Evolutionary conservation across 2,888 invertebrate genomes (phyloP), one percentile per base, ranked within the genome.

Genomic region (Tuberolachnus salignus): DNA sequence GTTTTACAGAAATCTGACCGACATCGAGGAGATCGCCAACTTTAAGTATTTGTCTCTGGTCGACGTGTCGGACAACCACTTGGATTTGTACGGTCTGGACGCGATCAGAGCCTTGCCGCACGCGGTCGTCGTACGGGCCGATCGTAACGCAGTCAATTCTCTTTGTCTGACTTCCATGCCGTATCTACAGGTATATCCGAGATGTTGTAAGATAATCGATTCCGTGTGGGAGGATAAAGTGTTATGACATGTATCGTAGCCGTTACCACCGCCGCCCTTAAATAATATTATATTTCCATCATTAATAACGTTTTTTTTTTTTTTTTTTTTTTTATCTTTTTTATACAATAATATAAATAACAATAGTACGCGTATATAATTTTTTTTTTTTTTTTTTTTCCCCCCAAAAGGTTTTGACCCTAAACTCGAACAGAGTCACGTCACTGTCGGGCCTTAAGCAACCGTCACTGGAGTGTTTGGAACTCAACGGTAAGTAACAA

Each of bases 141-240:
- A 46, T 46, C 46, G 10, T 13, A 13, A 46, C 46, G 10, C 10
- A 10, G 46, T 46, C 46, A 13, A 46, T 13, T 46, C 46, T 13
- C 46, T 8, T 46, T 46, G 46, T 46, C 11, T 46, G 46, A 13
- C 46, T 4, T 13, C 46, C 46, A 11, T 19, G 8, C 14, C 6
- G 34, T 34, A 8, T n/a, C 21, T 14, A 34, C 64, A 14, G 21
- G 1, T 46, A 53, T 46, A 8, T 34, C 9, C 19, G 10, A n/a
- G n/a, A n/a, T n/a, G n/a, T n/a, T 53, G 11, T 1, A 13, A 46
- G 23, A 75, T 69, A 78, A 78, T 69, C 49, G 78, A 78, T 69
- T 69, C 14, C 49, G 78, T 59, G 78, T 59, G 78, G 49, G 78
- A 69, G 63, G 73, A 74, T 51, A 53, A 64, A 74, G 49, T 46